phyloP scores from a whole-genome alignment of 2,113 vertebrate species.

The Ammodytes marinus region DNA sequence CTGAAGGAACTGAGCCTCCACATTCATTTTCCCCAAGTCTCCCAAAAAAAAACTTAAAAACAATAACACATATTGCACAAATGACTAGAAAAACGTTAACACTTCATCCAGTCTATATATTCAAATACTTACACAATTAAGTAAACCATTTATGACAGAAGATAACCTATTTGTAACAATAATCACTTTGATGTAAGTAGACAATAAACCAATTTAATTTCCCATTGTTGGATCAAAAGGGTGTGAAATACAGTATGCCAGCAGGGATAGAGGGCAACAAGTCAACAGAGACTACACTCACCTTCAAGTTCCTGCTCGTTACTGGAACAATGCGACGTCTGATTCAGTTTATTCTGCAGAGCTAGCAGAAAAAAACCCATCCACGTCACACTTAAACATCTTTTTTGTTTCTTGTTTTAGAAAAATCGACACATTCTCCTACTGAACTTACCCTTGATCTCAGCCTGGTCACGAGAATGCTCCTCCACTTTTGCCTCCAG shows the following conservation, averaged over 20 bases:
- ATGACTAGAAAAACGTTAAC: too few species aligned
- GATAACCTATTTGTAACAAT: neutral
- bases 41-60: neutral
- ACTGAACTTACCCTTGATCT: conserved; percentile 36
- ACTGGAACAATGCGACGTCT: conserved; percentile 39
- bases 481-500: conserved; percentile 9
- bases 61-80: too few species aligned
- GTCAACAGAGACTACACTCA: conserved; percentile 1
- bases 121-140: too few species aligned
- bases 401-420: neutral
- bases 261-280: neutral
- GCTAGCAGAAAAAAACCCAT: neutral
- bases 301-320: neutral
- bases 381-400: neutral
- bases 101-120: too few species aligned
- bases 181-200: neutral
- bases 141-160: neutral
- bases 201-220: neutral
- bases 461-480: neutral
- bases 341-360: conserved; percentile 45
- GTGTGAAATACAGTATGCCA: neutral
- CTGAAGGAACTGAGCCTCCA: neutral
- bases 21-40: neutral
- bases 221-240: neutral
- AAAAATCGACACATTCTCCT: neutral